Evolutionary conservation across 2,888 invertebrate species (phyloP).

Genomic region (Plagodis dolabraria): DNA sequence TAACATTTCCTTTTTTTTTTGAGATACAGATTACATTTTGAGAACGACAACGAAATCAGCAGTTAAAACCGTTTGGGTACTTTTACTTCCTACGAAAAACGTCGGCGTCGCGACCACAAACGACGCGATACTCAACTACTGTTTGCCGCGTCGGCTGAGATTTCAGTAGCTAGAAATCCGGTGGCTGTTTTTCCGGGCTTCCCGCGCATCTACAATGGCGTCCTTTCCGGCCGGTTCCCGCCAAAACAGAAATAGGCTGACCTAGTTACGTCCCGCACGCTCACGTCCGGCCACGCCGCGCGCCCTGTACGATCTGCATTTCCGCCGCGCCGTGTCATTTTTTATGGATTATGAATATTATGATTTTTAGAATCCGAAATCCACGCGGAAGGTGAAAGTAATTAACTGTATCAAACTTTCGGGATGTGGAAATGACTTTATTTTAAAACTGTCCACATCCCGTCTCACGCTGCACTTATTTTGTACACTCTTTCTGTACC

Average conservation of each 20-base stretch:
- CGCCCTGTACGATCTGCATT: conserved; percentile 76
- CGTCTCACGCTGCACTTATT: conserved; percentile 34
- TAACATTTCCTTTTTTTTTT: conserved; percentile 54
- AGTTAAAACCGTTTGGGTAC: conserved; percentile 55
- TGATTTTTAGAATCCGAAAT: conserved; percentile 63
- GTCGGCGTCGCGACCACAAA: conserved; percentile 49
- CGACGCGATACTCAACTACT: conserved; percentile 62
- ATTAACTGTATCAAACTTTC: conserved; percentile 45
- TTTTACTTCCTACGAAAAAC: conserved; percentile 69
- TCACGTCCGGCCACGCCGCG: conserved; percentile 71
- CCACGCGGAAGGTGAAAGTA: conserved; percentile 51
- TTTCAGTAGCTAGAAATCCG: conserved; percentile 83
- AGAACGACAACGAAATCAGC: conserved; percentile 58
- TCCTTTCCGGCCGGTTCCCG: conserved; percentile 83
- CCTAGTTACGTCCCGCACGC: conserved; percentile 79
- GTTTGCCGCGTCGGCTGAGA: conserved; percentile 63
- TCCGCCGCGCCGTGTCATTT: conserved; percentile 79
- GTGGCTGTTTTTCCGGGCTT: conserved; percentile 80
- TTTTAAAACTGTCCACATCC: conserved; percentile 37
- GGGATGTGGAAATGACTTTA: conserved; percentile 37
- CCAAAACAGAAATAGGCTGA: conserved; percentile 84
- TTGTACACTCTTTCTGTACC: conserved; percentile 10
- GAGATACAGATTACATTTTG: conserved; percentile 54
- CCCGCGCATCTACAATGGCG: conserved; percentile 82
- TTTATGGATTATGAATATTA: conserved; percentile 79